Base-by-base conservation (phyloP, 2,113 vertebrate species). In the Tetrax tetrax region DNA sequence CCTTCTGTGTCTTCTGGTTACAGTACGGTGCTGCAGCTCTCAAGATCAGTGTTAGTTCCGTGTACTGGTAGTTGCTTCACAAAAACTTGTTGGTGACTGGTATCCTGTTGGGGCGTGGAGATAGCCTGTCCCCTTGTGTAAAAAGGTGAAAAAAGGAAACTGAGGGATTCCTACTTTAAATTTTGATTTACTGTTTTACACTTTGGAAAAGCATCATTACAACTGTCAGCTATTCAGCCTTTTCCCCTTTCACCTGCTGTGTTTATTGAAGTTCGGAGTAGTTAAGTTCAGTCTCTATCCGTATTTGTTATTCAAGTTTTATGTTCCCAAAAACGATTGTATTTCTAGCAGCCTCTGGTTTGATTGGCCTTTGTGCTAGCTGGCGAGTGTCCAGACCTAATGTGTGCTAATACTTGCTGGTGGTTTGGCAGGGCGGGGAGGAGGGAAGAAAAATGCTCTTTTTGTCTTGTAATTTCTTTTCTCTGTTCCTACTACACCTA, bases 351-450 rank as follows among this genome's bases (percentile, higher is more conserved):
- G 80, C 43, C 82, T 89, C 80, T 91, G 83, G 18, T 66, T 64
- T 83, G 90, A 66, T 80, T 47, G 12, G 25, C 60, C 72, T 91
- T 84, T 75, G 25, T 91, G 69, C 65, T 78, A 89, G 35, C 56
- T 94, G 75, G 57, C 78, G 87, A 33, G 41, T 91, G 28, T 69
- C 80, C 79, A 94, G 71, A 69, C 59, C 31, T 87, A 33, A 91
- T 79, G 60, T 71, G 61, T 90, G 53, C 47, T 87, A 59, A 76
- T 78, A 53, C 12, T 50, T 91, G 54, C 47, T 95, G 91, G 78
- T 85, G 70, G 43, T 89, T 92, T 96, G 92, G 27, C 38, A 56
- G 56, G 4, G 17, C 7, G n/a, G 25, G 24, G 8, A 66, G n/a
- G 19, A 71, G n/a, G 71, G 28, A 57, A 79, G 37, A 77, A 84